Evolutionary conservation across 2,888 invertebrate genomes (phyloP), one percentile per base, ranked within the genome.

Genomic region (Melanostoma scalare): DNA sequence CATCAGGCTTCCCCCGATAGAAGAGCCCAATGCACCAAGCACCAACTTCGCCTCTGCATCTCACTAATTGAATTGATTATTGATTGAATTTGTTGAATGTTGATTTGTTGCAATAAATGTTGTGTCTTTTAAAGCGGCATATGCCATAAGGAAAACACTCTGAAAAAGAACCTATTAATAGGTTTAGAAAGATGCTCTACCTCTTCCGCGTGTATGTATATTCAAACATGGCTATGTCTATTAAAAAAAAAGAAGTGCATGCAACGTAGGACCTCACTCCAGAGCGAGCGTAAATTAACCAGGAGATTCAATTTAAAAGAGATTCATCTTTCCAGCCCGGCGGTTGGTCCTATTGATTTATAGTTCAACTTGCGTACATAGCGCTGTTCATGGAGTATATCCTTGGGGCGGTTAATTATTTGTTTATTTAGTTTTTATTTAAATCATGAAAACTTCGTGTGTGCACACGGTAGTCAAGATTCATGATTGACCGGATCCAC

Each of bases 51-150:
- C 42, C 67, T 53, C 38, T 42, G 48, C 30, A 31, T 53, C 63
- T 33, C 67, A 20, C 74, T 84, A 84, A 84, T 84, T 79, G 84
- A 84, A 84, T 84, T 84, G 84, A 84, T 84, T 84, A 79, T 79
- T 84, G 84, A 84, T 84, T 84, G 79, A 84, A 84, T 84, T 84
- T 84, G 84, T 79, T 79, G 74, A 65, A 84, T 75, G 84, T 75
- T 84, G 84, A 84, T 84, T 84, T 84, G 84, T 84, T 84, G 79
- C 79, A 84, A 79, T 79, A 79, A 79, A 84, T 78, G 69, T 74
- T 84, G 74, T 67, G 67, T 74, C 74, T 68, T 63, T 63, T 69
- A 58, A 48, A 69, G 79, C 73, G 71, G 82, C 50, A 63, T 46
- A 56, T 30, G 65, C 56, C 46, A 71, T 46, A 71, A 72, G 60